These are phyloP conservation scores for Augochlorella aurata DNA, from an alignment of 2,888 invertebrate genomes.

Conservation along the genomic window DNA sequence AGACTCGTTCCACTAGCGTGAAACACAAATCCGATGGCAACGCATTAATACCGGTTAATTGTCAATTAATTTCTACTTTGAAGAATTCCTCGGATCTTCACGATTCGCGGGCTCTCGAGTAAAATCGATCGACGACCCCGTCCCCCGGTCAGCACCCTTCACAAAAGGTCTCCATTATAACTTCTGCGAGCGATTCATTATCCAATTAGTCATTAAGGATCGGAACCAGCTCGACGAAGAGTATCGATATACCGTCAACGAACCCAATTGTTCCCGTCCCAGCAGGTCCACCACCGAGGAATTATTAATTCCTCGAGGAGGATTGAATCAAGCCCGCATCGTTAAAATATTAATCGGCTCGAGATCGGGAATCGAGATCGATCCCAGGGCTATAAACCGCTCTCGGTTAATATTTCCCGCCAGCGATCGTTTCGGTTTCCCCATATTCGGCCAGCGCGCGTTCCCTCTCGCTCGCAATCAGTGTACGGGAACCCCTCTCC, in stretches of 20 bases:
- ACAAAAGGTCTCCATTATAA: constrained; percentile 40
- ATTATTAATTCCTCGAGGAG: constrained; percentile 14
- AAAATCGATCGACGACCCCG: not conserved
- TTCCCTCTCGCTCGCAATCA: not conserved
- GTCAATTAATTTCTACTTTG: constrained; percentile 66
- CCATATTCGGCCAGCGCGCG: not conserved
- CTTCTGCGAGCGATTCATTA: constrained; percentile 42
- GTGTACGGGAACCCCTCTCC: not conserved
- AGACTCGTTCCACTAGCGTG: constrained; percentile 45
- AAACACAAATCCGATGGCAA: constrained; percentile 54
- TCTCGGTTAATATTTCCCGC: constrained; percentile 25
- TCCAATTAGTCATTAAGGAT: constrained; percentile 44
- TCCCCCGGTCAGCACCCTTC: not conserved
- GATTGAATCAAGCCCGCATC: not conserved
- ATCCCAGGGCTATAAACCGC: constrained; percentile 12
- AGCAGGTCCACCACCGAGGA: not conserved
- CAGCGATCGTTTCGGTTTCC: constrained; percentile 17
- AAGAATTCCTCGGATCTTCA: constrained; percentile 30
- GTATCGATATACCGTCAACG: constrained; percentile 30
- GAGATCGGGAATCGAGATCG: constrained; percentile 20
- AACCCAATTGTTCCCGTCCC: not conserved
- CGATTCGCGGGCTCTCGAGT: constrained; percentile 10
- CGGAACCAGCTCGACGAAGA: constrained; percentile 22
- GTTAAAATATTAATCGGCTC: constrained; percentile 42
- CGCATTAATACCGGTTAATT: constrained; percentile 63